Conservation (phyloP, 2,888 invertebrate genomes). For the Andrena minutula region DNA sequence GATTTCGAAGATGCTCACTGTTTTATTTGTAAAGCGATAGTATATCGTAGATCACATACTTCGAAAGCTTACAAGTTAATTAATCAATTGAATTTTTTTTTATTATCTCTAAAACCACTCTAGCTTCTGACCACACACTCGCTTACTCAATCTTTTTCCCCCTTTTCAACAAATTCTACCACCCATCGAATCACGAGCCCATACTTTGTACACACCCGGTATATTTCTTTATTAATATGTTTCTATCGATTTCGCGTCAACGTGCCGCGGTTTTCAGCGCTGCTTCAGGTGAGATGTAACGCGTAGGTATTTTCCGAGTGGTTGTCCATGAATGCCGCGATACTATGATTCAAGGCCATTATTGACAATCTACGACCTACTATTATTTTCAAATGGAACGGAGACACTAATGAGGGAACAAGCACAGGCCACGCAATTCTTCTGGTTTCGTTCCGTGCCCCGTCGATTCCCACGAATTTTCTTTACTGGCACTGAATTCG, state of each 20-base stretch:
- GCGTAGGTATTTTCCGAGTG: conserved; percentile 46
- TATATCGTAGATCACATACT: too few relatives aligned
- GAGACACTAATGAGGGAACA: conserved; percentile 1
- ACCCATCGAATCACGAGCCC: background rate
- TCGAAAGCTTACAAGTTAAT: too few relatives aligned
- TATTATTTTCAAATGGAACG: conserved; percentile 51
- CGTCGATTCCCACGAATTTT: background rate
- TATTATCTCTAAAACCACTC: background rate
- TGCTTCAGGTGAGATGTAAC: conserved; percentile 35
- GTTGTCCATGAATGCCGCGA: conserved; percentile 56
- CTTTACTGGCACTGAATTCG: background rate
- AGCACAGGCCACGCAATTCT: conserved; percentile 17
- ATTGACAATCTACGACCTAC: conserved; percentile 55
- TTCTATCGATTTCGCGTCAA: conserved; percentile 55
- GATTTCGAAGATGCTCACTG: too few relatives aligned
- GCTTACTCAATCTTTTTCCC: background rate
- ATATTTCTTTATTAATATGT: conserved; percentile 24
- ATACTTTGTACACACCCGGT: background rate
- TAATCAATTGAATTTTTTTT: too few relatives aligned
- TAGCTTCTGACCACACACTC: background rate
- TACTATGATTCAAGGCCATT: conserved; percentile 60
- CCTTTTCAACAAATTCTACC: background rate
- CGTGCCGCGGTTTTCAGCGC: conserved; percentile 19
- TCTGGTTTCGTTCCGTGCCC: background rate
- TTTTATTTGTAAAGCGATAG: too few relatives aligned